Percentiles rank a stretch among this genome's conserved stretches.
Evolutionary conservation across 2,797 vertebrate species (phyloP).

Genomic region (Phoxinus dragarum): DNA sequence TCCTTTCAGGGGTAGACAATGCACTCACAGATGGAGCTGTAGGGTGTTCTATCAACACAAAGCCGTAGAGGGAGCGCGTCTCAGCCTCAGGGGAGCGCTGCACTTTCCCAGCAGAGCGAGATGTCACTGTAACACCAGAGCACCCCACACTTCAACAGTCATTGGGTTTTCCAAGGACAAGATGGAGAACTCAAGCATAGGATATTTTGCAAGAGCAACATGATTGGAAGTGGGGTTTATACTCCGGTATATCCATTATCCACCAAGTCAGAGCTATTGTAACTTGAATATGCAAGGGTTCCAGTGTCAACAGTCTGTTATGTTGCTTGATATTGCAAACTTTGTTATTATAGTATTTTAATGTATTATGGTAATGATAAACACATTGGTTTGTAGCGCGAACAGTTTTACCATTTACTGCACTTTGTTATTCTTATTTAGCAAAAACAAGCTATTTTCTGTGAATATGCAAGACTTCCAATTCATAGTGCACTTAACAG

Average conservation of each 20-base stretch:
- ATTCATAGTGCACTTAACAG: no score
- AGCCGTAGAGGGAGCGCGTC: background rate
- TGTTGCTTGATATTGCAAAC: no score
- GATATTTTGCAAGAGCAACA: background rate
- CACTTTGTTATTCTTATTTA: no score
- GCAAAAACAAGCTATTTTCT: no score
- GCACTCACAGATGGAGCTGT: constrained; percentile 15
- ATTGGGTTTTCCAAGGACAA: constrained; percentile 6
- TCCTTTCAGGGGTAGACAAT: constrained; percentile 29
- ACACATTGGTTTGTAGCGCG: background rate
- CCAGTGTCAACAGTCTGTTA: background rate
- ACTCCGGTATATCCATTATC: background rate
- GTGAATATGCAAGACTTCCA: no score
- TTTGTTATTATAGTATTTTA: no score
- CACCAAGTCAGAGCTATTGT: background rate
- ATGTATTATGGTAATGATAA: background rate
- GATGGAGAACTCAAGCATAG: background rate
- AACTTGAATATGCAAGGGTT: background rate
- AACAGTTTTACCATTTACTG: background rate
- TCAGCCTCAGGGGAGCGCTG: constrained; percentile 18
- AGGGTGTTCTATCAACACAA: constrained; percentile 34
- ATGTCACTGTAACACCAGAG: constrained; percentile 12
- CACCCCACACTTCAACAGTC: background rate
- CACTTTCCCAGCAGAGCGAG: constrained; percentile 15
- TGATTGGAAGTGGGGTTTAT: background rate